A percentile compares a stretch with the other conserved stretches of the same genome.
Conservation (phyloP, 2,113 vertebrate species). For the Phocoena sinus region DNA sequence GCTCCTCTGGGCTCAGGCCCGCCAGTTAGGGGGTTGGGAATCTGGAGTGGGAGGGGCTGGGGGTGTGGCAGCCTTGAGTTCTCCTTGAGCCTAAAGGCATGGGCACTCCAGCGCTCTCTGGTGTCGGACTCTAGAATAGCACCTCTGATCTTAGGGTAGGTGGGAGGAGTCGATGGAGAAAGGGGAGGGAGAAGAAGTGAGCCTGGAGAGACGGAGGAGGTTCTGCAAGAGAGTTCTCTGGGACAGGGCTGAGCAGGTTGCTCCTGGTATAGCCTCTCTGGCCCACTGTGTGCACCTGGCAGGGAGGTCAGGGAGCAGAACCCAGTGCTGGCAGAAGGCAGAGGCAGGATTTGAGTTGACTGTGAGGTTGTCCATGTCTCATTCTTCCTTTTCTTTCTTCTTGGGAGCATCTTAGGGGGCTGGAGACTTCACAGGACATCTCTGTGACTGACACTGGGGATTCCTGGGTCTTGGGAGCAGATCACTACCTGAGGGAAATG, state of each 20-base stretch:
- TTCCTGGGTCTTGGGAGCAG: neutral
- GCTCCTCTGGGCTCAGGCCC: neutral
- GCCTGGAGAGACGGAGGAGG: too few species aligned
- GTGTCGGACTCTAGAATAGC: neutral
- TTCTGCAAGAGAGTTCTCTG: neutral
- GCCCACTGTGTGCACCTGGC: neutral
- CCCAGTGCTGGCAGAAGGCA: neutral
- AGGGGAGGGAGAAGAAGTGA: neutral
- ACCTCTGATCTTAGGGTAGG: neutral
- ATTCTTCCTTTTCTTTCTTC: neutral
- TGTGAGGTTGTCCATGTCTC: neutral
- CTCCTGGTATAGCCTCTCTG: neutral
- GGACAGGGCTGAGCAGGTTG: neutral
- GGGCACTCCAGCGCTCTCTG: neutral
- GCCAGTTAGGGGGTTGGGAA: neutral
- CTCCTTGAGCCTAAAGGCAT: neutral
- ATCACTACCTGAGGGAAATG: neutral
- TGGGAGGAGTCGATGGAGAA: neutral
- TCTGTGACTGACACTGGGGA: neutral
- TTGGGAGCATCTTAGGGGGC: neutral
- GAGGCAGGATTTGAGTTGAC: neutral
- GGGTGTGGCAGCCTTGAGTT: neutral
- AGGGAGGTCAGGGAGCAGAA: neutral
- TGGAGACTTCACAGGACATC: neutral
- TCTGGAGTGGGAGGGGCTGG: neutral